Base-by-base conservation (phyloP, 2,113 vertebrate genomes). In the Pristiophorus japonicus region DNA sequence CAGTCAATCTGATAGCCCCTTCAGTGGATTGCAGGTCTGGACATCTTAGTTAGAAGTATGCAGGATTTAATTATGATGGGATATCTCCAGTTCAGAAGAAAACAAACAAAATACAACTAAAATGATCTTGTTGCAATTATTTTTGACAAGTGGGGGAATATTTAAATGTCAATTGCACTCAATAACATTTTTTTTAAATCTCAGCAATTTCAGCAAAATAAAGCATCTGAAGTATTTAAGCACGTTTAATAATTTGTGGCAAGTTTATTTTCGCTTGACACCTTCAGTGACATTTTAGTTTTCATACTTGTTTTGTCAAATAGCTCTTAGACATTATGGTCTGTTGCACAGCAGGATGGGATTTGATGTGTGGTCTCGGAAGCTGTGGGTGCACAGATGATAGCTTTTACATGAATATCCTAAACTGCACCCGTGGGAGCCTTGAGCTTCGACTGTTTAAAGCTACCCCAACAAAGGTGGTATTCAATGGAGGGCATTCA, bases 311-410 rank as follows among this genome's bases (percentile, higher is more conserved):
- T 8, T 42, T 81, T 81, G 18, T 42, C 16, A 42, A 81, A 81
- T n/a, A 75, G 34, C 42, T 42, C 59, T 91, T 62, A 16, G 27
- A n/a, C 59, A 91, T 45, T 63, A 59, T 6, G 27, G 59, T 62
- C n/a, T 63, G 11, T 63, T 91, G 30, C 55, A 91, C 55, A 62
- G 34, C 88, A 38, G 55, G 55, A 38, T 63, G 88, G 1, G 30
- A 91, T 63, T 91, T 91, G 88, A 91, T 91, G 87, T 55, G 84
- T 90, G 55, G 14, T n/a, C 88, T 63, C 34, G 59, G 34, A 91
- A 38, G 30, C 18, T 63, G 34, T 90, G 88, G 34, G 55, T 38
- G 55, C 16, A n/a, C 55, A 91, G 88, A 16, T 91, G 88, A 62
- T 34, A 63, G 59, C 34, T 91, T 91, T 91, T n/a, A 59, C 16